These are phyloP conservation scores for Kryptolebias marmoratus DNA, from an alignment of 2,113 vertebrate genomes.

Conservation along the genomic window DNA sequence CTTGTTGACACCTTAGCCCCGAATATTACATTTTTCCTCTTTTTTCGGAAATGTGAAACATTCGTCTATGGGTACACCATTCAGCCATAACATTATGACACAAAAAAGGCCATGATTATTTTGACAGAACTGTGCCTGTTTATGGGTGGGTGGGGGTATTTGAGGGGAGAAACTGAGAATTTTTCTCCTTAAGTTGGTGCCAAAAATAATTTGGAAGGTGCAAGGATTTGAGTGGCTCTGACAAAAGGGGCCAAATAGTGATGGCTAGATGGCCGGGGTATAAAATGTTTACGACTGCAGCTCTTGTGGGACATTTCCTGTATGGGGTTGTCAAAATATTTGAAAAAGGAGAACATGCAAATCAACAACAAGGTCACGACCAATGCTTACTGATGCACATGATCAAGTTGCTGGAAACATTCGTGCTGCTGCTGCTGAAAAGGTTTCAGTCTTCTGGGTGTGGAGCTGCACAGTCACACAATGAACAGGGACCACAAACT, in stretches of 20 bases:
- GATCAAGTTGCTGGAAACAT: too few species aligned
- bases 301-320: not conserved
- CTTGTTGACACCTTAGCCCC: conserved; percentile 3
- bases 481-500: too few species aligned
- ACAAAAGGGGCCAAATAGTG: not conserved
- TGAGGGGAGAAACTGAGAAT: not conserved
- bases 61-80: not conserved
- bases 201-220: not conserved
- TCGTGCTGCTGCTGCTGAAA: too few species aligned
- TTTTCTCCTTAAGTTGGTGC: not conserved
- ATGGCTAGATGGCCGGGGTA: not conserved
- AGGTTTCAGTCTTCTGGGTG: too few species aligned
- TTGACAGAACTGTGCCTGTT: not conserved
- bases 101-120: not conserved
- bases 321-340: not conserved
- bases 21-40: conserved; percentile 2
- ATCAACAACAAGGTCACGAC: not conserved
- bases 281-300: not conserved
- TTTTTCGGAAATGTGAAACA: conserved; percentile 26
- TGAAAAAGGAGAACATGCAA: not conserved
- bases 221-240: not conserved
- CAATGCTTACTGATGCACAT: not conserved
- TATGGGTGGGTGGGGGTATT: too few species aligned
- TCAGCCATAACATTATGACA: not conserved
- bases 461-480: too few species aligned